These are phyloP conservation scores for Heterodera carotae DNA, from an alignment of 1,140 invertebrate species.

Conservation along the genomic window DNA sequence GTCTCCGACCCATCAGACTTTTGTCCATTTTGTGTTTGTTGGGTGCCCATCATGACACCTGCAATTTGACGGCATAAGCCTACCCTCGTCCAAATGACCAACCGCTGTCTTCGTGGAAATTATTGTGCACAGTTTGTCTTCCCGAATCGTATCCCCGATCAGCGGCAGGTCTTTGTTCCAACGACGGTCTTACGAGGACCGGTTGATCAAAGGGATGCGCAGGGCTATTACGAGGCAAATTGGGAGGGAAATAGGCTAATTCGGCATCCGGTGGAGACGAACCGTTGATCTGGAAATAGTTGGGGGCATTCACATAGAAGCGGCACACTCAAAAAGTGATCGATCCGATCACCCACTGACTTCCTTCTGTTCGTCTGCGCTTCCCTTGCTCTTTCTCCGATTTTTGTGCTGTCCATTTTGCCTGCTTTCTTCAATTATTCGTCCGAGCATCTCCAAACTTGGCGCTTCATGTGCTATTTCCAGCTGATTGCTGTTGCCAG, in stretches of 20 bases:
- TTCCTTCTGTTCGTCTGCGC: background rate
- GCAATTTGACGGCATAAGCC: background rate
- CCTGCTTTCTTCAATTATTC: conserved; percentile 24
- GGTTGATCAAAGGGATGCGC: background rate
- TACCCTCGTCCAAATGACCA: background rate
- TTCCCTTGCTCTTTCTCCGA: background rate
- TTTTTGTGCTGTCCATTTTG: conserved; percentile 18
- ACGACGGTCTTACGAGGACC: background rate
- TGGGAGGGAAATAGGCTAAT: background rate
- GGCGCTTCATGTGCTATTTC: conserved; percentile 6
- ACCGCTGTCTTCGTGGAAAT: conserved; percentile 29
- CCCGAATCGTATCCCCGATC: conserved; percentile 18
- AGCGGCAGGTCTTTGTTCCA: background rate
- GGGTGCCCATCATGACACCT: conserved; percentile 10
- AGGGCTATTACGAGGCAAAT: conserved; percentile 8
- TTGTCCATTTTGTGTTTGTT: conserved; percentile 4
- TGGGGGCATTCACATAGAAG: background rate
- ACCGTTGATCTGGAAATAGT: background rate
- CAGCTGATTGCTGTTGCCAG: background rate
- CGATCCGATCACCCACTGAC: background rate
- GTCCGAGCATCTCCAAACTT: conserved; percentile 27
- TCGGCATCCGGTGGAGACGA: background rate
- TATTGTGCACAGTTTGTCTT: conserved; percentile 6
- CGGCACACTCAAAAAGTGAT: background rate
- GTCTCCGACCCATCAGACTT: background rate